phyloP scores from a whole-genome alignment of 2,888 invertebrate genomes.

The Meliscaeva auricollis region DNA sequence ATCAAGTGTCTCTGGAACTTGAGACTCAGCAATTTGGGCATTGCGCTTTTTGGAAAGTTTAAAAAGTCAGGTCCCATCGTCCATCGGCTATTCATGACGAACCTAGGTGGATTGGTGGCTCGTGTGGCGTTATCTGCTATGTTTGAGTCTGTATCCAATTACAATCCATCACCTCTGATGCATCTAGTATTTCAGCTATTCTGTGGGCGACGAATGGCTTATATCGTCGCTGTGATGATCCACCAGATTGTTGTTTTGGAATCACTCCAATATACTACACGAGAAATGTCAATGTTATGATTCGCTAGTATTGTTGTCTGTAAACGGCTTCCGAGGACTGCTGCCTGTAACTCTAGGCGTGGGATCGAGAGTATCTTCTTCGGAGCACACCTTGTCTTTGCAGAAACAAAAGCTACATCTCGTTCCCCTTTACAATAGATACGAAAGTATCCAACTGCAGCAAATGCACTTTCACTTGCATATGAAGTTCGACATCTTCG shows the following conservation, averaged over 20 bases:
- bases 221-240: background rate
- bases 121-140: conserved; percentile 1
- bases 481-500: conserved; percentile 30
- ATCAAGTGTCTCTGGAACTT: no score
- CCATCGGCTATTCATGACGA: background rate
- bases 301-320: background rate
- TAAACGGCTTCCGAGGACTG: background rate
- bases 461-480: conserved; percentile 54
- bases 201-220: conserved; percentile 2
- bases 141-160: background rate
- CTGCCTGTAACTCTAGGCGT: conserved; percentile 1
- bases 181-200: background rate
- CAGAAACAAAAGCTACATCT: conserved; percentile 33
- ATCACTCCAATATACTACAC: background rate
- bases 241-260: background rate
- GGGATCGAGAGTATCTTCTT: conserved; percentile 34
- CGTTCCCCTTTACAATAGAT: background rate
- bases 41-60: no score
- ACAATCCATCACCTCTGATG: background rate
- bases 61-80: background rate
- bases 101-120: background rate
- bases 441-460: conserved; percentile 38
- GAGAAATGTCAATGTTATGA: background rate
- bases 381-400: conserved; percentile 41
- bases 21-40: background rate